phyloP scores from a whole-genome alignment of 2,888 invertebrate species.

The Apotomis betuletana region DNA sequence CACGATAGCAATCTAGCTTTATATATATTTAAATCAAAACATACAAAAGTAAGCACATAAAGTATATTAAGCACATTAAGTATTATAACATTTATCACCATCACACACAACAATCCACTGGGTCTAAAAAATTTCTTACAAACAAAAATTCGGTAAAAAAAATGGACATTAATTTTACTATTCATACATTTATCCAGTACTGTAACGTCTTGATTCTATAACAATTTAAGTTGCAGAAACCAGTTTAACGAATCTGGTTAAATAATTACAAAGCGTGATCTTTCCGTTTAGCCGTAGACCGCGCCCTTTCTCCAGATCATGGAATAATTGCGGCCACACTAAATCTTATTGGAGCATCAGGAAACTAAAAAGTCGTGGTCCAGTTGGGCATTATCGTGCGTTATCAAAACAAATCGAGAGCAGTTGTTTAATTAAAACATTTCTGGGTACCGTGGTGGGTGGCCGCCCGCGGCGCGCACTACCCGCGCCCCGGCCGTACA shows the following conservation, averaged over 20 bases:
- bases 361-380: slow-evolving; percentile 51
- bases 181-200: background rate
- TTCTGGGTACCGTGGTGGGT: slow-evolving; percentile 64
- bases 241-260: slow-evolving; percentile 7
- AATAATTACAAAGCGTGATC: slow-evolving; percentile 25
- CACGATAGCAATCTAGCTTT: background rate
- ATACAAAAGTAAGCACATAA: too few species aligned
- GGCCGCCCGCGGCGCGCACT: slow-evolving; percentile 61
- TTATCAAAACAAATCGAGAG: slow-evolving; percentile 68
- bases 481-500: slow-evolving; percentile 51
- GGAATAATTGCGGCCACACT: slow-evolving; percentile 41
- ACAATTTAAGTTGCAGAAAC: background rate
- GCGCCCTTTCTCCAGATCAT: slow-evolving; percentile 24
- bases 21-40: background rate
- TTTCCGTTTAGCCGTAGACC: slow-evolving; percentile 10
- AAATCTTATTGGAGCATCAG: slow-evolving; percentile 56
- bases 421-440: slow-evolving; percentile 68
- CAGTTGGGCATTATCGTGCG: slow-evolving; percentile 58
- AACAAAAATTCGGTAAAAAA: background rate
- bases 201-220: slow-evolving; percentile 4
- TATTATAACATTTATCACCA: too few species aligned
- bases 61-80: too few species aligned
- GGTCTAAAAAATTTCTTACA: too few species aligned
- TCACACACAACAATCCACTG: too few species aligned
- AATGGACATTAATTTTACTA: background rate